Evolutionary conservation across 2,888 invertebrate genomes (phyloP).

Genomic region (Ichneumon xanthorius): DNA sequence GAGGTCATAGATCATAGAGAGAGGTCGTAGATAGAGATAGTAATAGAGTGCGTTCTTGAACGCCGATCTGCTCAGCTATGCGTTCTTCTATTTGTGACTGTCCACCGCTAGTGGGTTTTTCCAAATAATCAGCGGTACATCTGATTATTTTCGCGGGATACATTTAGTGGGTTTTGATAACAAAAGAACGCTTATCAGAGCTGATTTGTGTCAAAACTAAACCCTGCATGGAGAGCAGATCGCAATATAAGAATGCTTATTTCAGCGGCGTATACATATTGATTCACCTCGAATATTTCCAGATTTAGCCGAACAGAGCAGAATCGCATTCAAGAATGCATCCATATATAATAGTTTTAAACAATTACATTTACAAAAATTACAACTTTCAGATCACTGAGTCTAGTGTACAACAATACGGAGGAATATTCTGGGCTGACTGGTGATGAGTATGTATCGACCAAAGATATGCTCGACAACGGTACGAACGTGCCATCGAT

Average conservation of each 20-base stretch:
- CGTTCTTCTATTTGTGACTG: background rate
- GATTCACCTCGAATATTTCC: too few relatives aligned
- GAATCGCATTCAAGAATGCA: background rate
- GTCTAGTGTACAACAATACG: constrained; percentile 81
- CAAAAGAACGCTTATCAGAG: too few relatives aligned
- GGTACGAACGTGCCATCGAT: constrained; percentile 87
- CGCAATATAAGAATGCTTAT: background rate
- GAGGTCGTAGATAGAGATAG: background rate
- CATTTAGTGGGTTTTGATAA: background rate
- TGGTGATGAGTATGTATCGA: constrained; percentile 87
- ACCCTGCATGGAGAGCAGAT: background rate
- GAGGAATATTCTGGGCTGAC: constrained; percentile 85
- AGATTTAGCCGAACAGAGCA: background rate
- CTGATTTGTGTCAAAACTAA: background rate
- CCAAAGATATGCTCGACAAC: constrained; percentile 90
- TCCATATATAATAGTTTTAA: background rate
- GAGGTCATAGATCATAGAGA: too few relatives aligned
- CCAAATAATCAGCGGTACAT: background rate
- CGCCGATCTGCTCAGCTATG: too few relatives aligned
- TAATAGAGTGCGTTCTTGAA: background rate
- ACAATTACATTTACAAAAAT: background rate
- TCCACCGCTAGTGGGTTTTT: background rate
- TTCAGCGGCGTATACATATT: too few relatives aligned
- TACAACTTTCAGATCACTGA: constrained; percentile 82
- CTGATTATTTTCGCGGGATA: background rate